Percentiles rank a stretch among this genome's conserved stretches.
phyloP scores from a whole-genome alignment of 2,113 vertebrate genomes.

The Microcebus ravelobensis region DNA sequence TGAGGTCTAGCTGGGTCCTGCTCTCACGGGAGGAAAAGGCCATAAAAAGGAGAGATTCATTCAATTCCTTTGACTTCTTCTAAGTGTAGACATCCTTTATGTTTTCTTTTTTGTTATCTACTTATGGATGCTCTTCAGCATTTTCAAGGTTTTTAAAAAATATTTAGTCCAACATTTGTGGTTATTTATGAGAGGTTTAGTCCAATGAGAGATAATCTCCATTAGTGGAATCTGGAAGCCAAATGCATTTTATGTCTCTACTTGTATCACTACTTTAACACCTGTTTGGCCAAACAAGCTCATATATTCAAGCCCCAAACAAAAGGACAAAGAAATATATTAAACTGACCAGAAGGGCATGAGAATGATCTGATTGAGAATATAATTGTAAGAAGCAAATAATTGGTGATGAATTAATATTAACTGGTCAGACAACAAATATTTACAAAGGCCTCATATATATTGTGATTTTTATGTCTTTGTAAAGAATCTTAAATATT shows the following conservation, averaged over 20 bases:
- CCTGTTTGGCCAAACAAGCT: neutral
- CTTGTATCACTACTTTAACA: neutral
- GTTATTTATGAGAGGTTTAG: neutral
- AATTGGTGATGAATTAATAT: neutral
- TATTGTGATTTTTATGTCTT: neutral
- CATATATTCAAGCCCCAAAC: neutral
- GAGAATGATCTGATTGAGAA: neutral
- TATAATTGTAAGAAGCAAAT: neutral
- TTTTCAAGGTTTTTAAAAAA: neutral
- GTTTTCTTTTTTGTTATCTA: neutral
- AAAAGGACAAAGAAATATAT: neutral
- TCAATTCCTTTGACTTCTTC: neutral
- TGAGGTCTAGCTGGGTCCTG: neutral
- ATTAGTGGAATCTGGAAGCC: neutral
- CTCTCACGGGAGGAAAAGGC: neutral
- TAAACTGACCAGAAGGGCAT: neutral
- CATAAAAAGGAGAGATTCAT: neutral
- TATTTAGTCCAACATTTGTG: neutral
- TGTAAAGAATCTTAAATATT: neutral
- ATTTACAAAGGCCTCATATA: neutral
- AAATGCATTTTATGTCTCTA: neutral
- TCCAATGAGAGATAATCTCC: neutral
- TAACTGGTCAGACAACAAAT: neutral
- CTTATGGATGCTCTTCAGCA: neutral
- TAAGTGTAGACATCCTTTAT: neutral